Base-by-base conservation (phyloP, 2,888 invertebrate genomes). In the Tinea trinotella region DNA sequence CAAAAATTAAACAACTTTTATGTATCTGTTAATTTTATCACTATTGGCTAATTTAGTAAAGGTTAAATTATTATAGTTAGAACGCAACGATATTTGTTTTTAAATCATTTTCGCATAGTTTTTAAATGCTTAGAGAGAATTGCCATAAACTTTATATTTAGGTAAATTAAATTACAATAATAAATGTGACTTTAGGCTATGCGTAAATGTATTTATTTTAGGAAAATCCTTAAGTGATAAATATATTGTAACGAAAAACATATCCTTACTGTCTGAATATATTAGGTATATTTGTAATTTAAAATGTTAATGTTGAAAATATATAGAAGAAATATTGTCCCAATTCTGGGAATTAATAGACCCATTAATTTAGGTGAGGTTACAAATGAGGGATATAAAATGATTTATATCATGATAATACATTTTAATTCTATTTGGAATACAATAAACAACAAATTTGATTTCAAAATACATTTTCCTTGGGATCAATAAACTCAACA, bases 181-280 rank as follows among this genome's bases (percentile, higher is more conserved):
- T 83, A 81, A 83, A 81, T 85, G 84, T 85, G 83, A 85, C 85
- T 84, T 69, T 81, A 71, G 66, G 64, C 70, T 56, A 60, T 56
- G 30, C 30, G 7, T 30, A 4, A 30, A 10, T 30, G 7, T 30
- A 10, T 12, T 12, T 40, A 13, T 40, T 6, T 7, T 7, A n/a
- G 7, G n/a, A 13, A 6, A 40, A 15, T 12, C 59, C 61, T 63
- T 59, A 65, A 72, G 80, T 79, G 80, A 79, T 82, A 81, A 65
- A 64, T 67, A 63, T 70, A n/a, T n/a, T n/a, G 74, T 73, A 82
- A 82, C 67, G 68, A 69, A 79, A 78, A 76, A 84, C 84, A 84
- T 84, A 84, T 83, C 84, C 75, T 66, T 65, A 22, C 13, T 50
- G 50, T 50, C 50, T 24, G 50, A 50, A 50, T 50, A 50, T 24